phyloP scores from a whole-genome alignment of 2,888 invertebrate species.

The Limenitis camilla region DNA sequence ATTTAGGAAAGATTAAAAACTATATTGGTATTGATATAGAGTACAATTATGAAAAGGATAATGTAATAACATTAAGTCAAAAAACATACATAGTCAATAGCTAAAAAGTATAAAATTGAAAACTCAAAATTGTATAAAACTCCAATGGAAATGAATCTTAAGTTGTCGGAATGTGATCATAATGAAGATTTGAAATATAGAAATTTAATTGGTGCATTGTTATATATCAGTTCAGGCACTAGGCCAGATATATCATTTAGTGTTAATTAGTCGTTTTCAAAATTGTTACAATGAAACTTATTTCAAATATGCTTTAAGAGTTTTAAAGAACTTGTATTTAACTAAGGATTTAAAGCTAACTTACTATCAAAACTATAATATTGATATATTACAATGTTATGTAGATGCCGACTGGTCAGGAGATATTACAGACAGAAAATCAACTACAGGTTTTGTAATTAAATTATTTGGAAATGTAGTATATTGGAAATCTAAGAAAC shows the following conservation, averaged over 20 bases:
- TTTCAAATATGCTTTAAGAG: slow-evolving; percentile 27
- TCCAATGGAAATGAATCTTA: slow-evolving; percentile 11
- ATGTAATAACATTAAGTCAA: slow-evolving; percentile 31
- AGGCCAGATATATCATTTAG: slow-evolving; percentile 34
- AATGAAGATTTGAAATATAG: slow-evolving; percentile 29
- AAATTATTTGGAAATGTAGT: slow-evolving; percentile 31
- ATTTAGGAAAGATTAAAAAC: slow-evolving; percentile 32
- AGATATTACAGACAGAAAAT: slow-evolving; percentile 29
- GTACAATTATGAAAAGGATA: slow-evolving; percentile 25
- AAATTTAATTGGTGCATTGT: slow-evolving; percentile 31
- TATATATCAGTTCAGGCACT: slow-evolving; percentile 37
- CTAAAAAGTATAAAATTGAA: slow-evolving; percentile 25
- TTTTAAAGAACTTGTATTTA: slow-evolving; percentile 26
- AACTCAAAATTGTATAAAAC: slow-evolving; percentile 25
- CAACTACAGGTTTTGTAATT: slow-evolving; percentile 36
- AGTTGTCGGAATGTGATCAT: not conserved
- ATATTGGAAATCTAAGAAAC: slow-evolving; percentile 22
- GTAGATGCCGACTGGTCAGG: slow-evolving; percentile 41
- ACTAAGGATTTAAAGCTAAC: slow-evolving; percentile 24
- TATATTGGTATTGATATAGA: slow-evolving; percentile 38
- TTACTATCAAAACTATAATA: slow-evolving; percentile 23
- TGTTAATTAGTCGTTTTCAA: slow-evolving; percentile 41
- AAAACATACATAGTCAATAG: slow-evolving; percentile 28
- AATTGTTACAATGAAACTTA: slow-evolving; percentile 31
- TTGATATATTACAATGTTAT: slow-evolving; percentile 27